phyloP scores from a whole-genome alignment of 2,797 vertebrate species.

The Enteromius trimaculatus region DNA sequence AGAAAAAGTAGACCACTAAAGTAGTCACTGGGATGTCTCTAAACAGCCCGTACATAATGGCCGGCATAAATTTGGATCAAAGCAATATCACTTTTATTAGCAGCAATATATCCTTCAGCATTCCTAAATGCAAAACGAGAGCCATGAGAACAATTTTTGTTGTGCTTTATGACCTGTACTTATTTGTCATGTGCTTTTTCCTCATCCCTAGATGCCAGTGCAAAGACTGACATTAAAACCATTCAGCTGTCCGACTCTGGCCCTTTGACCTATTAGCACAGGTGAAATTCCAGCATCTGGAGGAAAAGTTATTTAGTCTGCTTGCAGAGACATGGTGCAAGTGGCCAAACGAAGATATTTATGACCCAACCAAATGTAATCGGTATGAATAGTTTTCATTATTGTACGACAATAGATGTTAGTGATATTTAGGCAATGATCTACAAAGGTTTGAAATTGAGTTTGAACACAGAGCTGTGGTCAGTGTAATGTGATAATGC shows the following conservation, averaged over 20 bases:
- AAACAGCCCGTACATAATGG: constrained; percentile 14
- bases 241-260: background rate
- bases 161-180: constrained; percentile 6
- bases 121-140: constrained; percentile 21
- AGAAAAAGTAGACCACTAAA: constrained; percentile 11
- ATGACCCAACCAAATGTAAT: background rate
- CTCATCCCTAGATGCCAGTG: constrained; percentile 9
- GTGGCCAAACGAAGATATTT: constrained; percentile 8
- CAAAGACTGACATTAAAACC: constrained; percentile 23
- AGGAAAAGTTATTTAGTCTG: background rate
- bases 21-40: constrained; percentile 7
- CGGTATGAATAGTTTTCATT: constrained; percentile 7
- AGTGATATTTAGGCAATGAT: constrained; percentile 28
- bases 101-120: constrained; percentile 15
- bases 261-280: constrained; percentile 24
- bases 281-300: constrained; percentile 12
- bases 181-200: constrained; percentile 33
- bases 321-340: background rate
- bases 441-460: constrained; percentile 40
- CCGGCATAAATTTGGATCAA: constrained; percentile 31
- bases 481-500: constrained; percentile 50
- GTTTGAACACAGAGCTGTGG: constrained; percentile 32
- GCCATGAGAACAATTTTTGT: constrained; percentile 33
- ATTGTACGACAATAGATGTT: constrained; percentile 20
- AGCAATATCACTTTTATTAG: constrained; percentile 35